phyloP scores from a whole-genome alignment of 2,797 vertebrate species.

The Trematomus bernacchii region DNA sequence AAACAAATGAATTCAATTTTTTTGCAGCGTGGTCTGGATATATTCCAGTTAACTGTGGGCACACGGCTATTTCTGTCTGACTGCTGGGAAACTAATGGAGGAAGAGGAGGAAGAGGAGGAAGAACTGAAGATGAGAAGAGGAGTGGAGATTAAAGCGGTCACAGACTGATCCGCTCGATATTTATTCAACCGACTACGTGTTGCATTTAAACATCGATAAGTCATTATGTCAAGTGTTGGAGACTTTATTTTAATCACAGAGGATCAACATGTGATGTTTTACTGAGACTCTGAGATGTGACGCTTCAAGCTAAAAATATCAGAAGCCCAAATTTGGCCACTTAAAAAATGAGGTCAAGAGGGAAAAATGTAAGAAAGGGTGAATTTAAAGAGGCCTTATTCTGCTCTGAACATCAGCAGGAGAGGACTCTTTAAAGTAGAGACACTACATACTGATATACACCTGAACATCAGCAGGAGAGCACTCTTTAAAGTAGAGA shows the following conservation, averaged over 20 bases:
- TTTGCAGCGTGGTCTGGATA: slow-evolving; percentile 63
- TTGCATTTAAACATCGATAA: slow-evolving; percentile 24
- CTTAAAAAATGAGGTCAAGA: slow-evolving; percentile 33
- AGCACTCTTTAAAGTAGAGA: no score
- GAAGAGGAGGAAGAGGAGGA: slow-evolving; percentile 24
- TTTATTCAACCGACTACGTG: not conserved
- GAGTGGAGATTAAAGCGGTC: slow-evolving; percentile 17
- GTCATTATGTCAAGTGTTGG: slow-evolving; percentile 2
- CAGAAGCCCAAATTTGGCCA: slow-evolving; percentile 27
- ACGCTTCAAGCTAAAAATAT: slow-evolving; percentile 43
- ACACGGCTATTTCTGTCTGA: slow-evolving; percentile 77
- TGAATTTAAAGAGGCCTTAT: not conserved
- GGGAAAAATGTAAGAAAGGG: slow-evolving; percentile 1
- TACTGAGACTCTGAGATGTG: slow-evolving; percentile 4
- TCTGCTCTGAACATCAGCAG: no score
- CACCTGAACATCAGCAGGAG: no score
- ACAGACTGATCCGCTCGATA: slow-evolving; percentile 3
- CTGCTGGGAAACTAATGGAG: slow-evolving; percentile 74
- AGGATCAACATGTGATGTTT: not conserved
- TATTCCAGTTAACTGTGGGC: slow-evolving; percentile 69
- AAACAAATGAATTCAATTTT: no score
- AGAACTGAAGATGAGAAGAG: slow-evolving; percentile 14
- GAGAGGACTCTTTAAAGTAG: no score
- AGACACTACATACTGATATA: no score
- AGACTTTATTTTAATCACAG: slow-evolving; percentile 22